phyloP scores from a whole-genome alignment of 1,140 invertebrate genomes.

The Delia radicum region DNA sequence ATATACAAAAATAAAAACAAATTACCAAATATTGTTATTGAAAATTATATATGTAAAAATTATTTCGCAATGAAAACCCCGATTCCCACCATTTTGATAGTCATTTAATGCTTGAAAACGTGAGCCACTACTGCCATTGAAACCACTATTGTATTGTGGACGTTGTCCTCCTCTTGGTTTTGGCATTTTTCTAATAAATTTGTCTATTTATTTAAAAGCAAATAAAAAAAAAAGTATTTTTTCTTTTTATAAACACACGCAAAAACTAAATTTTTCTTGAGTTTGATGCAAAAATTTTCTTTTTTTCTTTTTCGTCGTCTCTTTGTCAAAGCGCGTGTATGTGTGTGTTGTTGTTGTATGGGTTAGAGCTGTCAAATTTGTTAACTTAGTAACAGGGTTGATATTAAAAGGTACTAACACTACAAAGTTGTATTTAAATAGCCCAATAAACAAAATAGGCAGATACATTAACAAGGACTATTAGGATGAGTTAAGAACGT shows the following conservation, averaged over 20 bases:
- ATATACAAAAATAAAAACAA: neutral
- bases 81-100: constrained; percentile 33
- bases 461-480: too few relatives aligned
- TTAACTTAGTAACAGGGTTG: neutral
- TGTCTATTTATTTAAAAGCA: constrained; percentile 15
- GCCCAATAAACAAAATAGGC: neutral
- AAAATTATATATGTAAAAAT: neutral
- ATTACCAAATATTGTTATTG: neutral
- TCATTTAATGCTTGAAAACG: constrained; percentile 41
- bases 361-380: neutral
- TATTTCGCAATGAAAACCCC: neutral
- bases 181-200: constrained; percentile 35
- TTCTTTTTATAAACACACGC: neutral
- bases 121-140: constrained; percentile 34
- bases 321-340: constrained; percentile 13
- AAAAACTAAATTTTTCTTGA: neutral
- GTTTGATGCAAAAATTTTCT: constrained; percentile 19
- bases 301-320: constrained; percentile 10
- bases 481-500: too few relatives aligned
- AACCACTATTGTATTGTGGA: constrained; percentile 26
- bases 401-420: neutral
- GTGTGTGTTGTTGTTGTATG: constrained; percentile 7
- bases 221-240: neutral
- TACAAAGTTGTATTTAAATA: neutral
- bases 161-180: constrained; percentile 41